phyloP scores from a whole-genome alignment of 2,797 vertebrate species.

The Catostomus latipinnis region DNA sequence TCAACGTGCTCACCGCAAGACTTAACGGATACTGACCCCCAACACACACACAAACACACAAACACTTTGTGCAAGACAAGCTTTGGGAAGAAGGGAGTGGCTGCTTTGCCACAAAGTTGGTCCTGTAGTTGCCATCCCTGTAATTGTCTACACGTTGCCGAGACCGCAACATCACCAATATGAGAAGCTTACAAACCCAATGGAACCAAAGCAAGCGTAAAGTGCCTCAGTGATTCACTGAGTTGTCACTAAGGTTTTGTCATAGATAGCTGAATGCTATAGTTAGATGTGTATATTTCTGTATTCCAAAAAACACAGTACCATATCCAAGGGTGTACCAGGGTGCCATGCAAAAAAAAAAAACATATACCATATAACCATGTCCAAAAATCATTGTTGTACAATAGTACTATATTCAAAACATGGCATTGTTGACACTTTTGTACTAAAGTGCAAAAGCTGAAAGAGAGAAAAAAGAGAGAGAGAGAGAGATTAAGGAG shows the following conservation, averaged over 20 bases:
- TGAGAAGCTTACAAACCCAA: conserved; percentile 68
- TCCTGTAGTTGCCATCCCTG: conserved; percentile 69
- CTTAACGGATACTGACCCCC: conserved; percentile 16
- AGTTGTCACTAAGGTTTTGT: conserved; percentile 7
- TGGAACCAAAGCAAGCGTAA: conserved; percentile 52
- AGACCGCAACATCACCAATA: conserved; percentile 77
- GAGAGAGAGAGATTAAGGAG: too few species aligned
- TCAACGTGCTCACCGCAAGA: conserved; percentile 39
- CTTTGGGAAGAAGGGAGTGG: conserved; percentile 66
- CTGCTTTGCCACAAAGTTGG: conserved; percentile 70
- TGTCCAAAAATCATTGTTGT: neutral
- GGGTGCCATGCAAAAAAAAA: neutral
- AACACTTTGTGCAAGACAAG: neutral
- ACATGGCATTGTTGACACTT: neutral
- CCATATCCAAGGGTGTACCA: neutral
- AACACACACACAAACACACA: neutral
- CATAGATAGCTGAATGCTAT: conserved; percentile 1
- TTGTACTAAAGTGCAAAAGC: neutral
- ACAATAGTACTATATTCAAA: neutral
- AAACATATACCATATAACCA: neutral
- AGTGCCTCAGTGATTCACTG: conserved; percentile 40
- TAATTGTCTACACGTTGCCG: conserved; percentile 78
- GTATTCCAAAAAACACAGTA: neutral
- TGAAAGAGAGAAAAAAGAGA: neutral
- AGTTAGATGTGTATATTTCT: conserved; percentile 3